These are phyloP conservation scores for Tor tambroides DNA, from an alignment of 2,113 vertebrate genomes.

Conservation along the genomic window DNA sequence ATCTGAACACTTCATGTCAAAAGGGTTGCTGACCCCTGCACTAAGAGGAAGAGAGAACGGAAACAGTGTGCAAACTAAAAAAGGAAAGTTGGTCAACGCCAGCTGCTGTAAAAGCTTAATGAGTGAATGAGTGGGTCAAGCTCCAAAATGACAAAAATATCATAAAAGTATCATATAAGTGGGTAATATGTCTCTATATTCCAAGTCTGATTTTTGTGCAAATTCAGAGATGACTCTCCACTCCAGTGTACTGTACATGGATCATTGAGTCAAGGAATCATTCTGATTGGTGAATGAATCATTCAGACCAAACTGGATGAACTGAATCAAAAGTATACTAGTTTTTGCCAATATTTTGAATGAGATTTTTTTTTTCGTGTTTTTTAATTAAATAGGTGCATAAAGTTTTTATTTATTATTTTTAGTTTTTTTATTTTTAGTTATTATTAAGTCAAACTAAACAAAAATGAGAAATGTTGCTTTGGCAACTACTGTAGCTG, in stretches of 20 bases:
- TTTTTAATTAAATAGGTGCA: too few species aligned
- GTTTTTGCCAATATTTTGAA: too few species aligned
- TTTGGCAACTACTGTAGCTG: too few species aligned
- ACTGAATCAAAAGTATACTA: too few species aligned
- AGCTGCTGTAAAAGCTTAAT: neutral
- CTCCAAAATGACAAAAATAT: neutral
- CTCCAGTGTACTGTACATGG: neutral
- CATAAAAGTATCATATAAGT: neutral
- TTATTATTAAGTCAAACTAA: neutral
- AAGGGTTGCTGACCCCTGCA: slow-evolving; percentile 6
- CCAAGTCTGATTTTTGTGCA: neutral
- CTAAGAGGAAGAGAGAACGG: neutral
- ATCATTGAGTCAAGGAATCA: neutral
- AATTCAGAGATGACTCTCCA: neutral
- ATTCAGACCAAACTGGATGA: neutral
- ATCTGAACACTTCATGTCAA: neutral
- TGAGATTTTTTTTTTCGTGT: too few species aligned
- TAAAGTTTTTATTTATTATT: neutral
- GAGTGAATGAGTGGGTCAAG: neutral
- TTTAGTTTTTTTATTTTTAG: neutral
- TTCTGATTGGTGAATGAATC: neutral
- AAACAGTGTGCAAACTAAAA: neutral
- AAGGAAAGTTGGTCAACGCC: neutral
- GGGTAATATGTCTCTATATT: neutral
- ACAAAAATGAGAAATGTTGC: neutral